phyloP scores from a whole-genome alignment of 2,797 vertebrate genomes.

The Enteromius afrohamiltoni region DNA sequence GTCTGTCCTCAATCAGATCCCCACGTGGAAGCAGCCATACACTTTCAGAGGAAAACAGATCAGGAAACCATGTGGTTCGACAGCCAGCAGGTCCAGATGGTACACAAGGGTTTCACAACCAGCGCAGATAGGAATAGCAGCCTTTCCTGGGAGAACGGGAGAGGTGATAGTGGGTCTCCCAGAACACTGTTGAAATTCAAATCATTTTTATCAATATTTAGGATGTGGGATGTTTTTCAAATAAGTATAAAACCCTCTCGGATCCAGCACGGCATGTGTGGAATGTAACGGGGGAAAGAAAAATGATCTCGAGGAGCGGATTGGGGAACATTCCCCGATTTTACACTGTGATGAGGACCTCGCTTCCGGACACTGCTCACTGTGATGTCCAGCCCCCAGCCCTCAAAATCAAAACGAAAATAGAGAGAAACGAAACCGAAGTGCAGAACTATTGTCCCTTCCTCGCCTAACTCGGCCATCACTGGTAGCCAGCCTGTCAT shows the following conservation, averaged over 20 bases:
- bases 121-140: conserved; percentile 88
- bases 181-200: conserved; percentile 40
- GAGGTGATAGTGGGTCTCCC: conserved; percentile 39
- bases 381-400: conserved; percentile 85
- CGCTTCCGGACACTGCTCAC: conserved; percentile 83
- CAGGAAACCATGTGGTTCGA: conserved; percentile 89
- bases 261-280: conserved; percentile 51
- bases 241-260: conserved; percentile 41
- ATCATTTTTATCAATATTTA: conserved; percentile 61
- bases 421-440: conserved; percentile 29
- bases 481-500: conserved; percentile 64
- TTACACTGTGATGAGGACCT: conserved; percentile 82
- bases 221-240: conserved; percentile 49
- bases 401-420: conserved; percentile 79
- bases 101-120: conserved; percentile 93
- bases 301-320: conserved; percentile 60
- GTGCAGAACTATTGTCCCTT: conserved; percentile 59
- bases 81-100: conserved; percentile 91
- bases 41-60: conserved; percentile 85
- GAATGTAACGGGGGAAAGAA: conserved; percentile 54
- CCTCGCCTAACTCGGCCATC: conserved; percentile 76
- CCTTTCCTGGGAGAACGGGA: conserved; percentile 48
- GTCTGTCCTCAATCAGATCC: conserved; percentile 63
- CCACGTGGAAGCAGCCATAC: conserved; percentile 74
- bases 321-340: conserved; percentile 51